Evolutionary conservation across 2,888 invertebrate species (phyloP).

Genomic region (Ophion ellenae): DNA sequence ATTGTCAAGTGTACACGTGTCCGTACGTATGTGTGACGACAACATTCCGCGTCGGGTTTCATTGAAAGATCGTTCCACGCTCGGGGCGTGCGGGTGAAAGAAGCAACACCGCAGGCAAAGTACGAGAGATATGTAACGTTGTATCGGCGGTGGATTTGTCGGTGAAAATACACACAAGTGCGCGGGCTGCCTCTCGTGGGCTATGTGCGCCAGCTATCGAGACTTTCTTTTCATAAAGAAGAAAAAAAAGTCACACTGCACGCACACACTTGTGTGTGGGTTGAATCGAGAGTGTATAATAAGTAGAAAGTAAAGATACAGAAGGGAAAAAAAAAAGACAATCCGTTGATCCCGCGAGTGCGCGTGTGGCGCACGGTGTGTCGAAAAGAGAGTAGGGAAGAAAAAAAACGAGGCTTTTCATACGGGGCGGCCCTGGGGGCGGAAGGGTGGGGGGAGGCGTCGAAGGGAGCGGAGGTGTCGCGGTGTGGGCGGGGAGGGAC

Average conservation of each 20-base stretch:
- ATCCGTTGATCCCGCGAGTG: conserved; percentile 8
- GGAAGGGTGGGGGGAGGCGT: neutral
- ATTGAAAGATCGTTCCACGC: neutral
- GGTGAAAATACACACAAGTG: conserved; percentile 19
- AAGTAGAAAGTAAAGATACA: neutral
- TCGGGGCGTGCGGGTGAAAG: neutral
- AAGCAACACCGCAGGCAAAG: neutral
- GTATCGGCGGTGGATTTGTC: neutral
- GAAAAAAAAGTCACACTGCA: neutral
- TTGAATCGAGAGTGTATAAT: neutral
- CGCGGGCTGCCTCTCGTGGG: conserved; percentile 15
- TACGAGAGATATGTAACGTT: neutral
- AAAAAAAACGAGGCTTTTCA: conserved; percentile 13
- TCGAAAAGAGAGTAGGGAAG: neutral
- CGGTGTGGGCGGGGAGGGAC: conserved; percentile 61
- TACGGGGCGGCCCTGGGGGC: conserved; percentile 13
- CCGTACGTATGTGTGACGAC: neutral
- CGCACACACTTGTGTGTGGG: neutral
- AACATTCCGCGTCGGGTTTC: conserved; percentile 15
- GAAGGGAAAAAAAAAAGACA: neutral
- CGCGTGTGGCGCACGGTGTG: neutral
- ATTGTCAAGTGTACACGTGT: conserved; percentile 16
- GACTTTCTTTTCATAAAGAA: conserved; percentile 33
- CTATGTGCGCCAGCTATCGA: conserved; percentile 4
- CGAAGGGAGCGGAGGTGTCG: conserved; percentile 25